Conservation (phyloP, 1,140 invertebrate species). For the Daktulosphaira vitifoliae region DNA sequence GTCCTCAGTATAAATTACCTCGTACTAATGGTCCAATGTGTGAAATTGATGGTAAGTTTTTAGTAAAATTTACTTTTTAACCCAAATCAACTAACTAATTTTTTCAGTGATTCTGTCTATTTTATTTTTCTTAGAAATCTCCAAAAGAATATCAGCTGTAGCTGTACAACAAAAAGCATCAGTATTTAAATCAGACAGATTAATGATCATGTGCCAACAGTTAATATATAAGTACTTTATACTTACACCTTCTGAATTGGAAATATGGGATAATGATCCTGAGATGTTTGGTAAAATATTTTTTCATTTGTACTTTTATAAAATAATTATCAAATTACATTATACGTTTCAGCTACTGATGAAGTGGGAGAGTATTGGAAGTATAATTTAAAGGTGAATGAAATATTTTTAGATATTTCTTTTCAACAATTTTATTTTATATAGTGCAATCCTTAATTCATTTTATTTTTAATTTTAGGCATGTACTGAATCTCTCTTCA, state of each 20-base stretch:
- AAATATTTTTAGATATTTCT: not conserved
- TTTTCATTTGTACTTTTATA: constrained; percentile 5
- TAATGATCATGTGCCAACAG: constrained; percentile 57
- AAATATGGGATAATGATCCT: constrained; percentile 81
- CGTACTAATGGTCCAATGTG: constrained; percentile 39
- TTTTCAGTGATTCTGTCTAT: no score
- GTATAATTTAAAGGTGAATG: constrained; percentile 70
- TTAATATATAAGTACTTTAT: constrained; percentile 83
- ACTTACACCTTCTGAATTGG: constrained; percentile 70
- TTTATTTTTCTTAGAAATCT: constrained; percentile 43
- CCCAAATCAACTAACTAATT: no score
- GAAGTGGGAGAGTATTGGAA: constrained; percentile 86
- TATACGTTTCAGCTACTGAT: constrained; percentile 54
- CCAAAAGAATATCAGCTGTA: constrained; percentile 47
- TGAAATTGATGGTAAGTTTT: constrained; percentile 23
- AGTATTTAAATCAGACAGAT: constrained; percentile 60
- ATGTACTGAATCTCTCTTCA: constrained; percentile 76
- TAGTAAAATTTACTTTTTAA: no score
- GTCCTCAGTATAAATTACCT: constrained; percentile 59
- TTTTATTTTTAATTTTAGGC: constrained; percentile 50
- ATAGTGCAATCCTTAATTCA: not conserved
- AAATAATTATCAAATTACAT: no score
- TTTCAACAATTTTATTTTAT: not conserved
- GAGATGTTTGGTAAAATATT: constrained; percentile 67
- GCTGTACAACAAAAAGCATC: constrained; percentile 55